Base-by-base conservation (phyloP, 2,888 invertebrate genomes). In the Emmelina monodactyla region DNA sequence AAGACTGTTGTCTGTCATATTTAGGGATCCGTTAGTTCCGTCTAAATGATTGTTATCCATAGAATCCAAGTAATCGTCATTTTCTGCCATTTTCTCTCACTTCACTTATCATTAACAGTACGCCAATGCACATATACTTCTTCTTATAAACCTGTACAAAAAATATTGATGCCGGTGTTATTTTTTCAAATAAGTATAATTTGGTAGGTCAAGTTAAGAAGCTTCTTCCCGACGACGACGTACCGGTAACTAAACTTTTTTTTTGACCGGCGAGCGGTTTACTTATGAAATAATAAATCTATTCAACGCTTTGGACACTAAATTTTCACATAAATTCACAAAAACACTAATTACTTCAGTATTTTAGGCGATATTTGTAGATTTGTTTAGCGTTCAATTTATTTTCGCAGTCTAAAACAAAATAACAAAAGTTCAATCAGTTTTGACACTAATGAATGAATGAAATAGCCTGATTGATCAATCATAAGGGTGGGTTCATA, bases 21-120 rank as follows among this genome's bases (percentile, higher is more conserved):
- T 80, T 49, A 79, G 46, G 47, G 79, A 82, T 50, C 85, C 85
- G 73, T 85, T 85, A 42, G 84, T 79, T 52, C 85, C 85, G 59
- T 85, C 85, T 56, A 83, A 73, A 44, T 78, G 78, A 69, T 78
- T 76, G 62, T 72, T 76, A 51, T 78, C 78, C 58, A 78, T 68
- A 44, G 78, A 66, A 51, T 79, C 78, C 60, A 75, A 65, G 73
- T 72, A 78, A 56, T 79, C 79, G 57, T 75, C 78, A 69, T 73
- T 78, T 57, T 78, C 78, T 54, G 78, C 78, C 78, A 78, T 78
- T 56, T 63, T 67, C 60, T 61, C 58, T 49, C 48, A 45, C 45
- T 54, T 43, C 47, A 43, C 46, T 46, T 58, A 53, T 49, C 65
- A 67, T 68, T 46, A 62, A 66, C 25, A 10, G 11, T n/a, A 3